phyloP scores from a whole-genome alignment of 2,797 vertebrate genomes.

The Darevskia mixta region DNA sequence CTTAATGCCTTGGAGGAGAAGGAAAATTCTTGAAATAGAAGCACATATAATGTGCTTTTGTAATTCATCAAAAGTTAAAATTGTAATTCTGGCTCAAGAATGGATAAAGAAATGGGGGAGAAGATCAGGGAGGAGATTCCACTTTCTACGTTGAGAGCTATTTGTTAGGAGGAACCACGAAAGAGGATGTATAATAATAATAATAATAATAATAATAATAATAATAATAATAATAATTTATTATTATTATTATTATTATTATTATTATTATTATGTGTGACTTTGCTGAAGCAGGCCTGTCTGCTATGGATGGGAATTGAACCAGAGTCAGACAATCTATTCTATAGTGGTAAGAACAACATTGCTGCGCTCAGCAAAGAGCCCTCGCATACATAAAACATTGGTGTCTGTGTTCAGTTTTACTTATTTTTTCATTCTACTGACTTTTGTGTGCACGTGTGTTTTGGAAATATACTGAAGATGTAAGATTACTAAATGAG shows the following conservation, averaged over 20 bases:
- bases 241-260: too few relatives aligned
- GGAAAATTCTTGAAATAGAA: background rate
- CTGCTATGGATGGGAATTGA: background rate
- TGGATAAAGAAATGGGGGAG: background rate
- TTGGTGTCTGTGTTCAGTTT: slow-evolving; percentile 42
- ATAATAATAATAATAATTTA: too few relatives aligned
- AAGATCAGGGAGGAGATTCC: background rate
- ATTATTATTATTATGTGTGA: too few relatives aligned
- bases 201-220: too few relatives aligned
- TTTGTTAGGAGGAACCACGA: background rate
- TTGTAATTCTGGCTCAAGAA: background rate
- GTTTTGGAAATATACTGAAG: slow-evolving; percentile 37
- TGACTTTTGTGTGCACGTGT: background rate
- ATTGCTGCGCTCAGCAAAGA: background rate
- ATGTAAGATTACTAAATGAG: slow-evolving; percentile 62
- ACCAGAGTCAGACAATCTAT: background rate
- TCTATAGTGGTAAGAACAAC: background rate
- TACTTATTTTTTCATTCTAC: slow-evolving; percentile 60
- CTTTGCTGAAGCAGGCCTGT: background rate
- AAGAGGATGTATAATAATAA: too few relatives aligned
- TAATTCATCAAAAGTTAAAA: background rate
- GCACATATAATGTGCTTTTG: background rate
- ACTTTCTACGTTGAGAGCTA: background rate
- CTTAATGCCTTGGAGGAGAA: background rate
- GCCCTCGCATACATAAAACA: background rate